Conservation (phyloP, 2,888 invertebrate species). For the Crocallis elinguaria region DNA sequence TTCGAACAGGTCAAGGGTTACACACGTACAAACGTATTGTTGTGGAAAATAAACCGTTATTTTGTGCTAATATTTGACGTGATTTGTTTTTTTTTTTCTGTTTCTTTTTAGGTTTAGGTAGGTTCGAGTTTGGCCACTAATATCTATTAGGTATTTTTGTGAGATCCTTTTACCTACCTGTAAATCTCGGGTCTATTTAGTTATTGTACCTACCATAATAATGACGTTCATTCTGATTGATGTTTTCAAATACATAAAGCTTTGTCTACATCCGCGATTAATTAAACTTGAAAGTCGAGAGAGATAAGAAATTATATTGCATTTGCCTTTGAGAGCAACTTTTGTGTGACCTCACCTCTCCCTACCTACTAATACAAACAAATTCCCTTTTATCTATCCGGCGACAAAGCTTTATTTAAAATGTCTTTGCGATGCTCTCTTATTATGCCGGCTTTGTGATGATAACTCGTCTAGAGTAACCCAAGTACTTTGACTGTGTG, state of each 20-base stretch:
- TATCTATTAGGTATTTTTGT: no score
- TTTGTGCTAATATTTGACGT: background rate
- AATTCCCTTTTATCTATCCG: constrained; percentile 56
- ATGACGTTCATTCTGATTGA: no score
- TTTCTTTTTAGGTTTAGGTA: no score
- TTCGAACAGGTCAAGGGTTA: constrained; percentile 40
- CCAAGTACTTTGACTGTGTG: constrained; percentile 33
- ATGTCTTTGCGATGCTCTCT: constrained; percentile 46
- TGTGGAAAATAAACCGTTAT: background rate
- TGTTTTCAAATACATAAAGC: background rate
- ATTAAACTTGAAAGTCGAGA: constrained; percentile 24
- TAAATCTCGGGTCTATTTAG: no score
- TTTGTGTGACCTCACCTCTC: constrained; percentile 46
- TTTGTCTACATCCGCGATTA: constrained; percentile 13
- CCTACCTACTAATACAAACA: constrained; percentile 57
- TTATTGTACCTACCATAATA: no score
- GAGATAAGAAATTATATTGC: constrained; percentile 33
- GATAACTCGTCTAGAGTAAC: constrained; percentile 39
- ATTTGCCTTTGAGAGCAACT: constrained; percentile 31
- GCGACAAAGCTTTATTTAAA: constrained; percentile 59
- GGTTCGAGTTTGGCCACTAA: no score
- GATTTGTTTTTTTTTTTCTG: constrained; percentile 2
- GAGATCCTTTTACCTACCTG: no score
- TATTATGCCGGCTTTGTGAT: constrained; percentile 40
- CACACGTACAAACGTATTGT: constrained; percentile 13